Base-by-base conservation (phyloP, 2,797 vertebrate species). In the Hemitrygon akajei region DNA sequence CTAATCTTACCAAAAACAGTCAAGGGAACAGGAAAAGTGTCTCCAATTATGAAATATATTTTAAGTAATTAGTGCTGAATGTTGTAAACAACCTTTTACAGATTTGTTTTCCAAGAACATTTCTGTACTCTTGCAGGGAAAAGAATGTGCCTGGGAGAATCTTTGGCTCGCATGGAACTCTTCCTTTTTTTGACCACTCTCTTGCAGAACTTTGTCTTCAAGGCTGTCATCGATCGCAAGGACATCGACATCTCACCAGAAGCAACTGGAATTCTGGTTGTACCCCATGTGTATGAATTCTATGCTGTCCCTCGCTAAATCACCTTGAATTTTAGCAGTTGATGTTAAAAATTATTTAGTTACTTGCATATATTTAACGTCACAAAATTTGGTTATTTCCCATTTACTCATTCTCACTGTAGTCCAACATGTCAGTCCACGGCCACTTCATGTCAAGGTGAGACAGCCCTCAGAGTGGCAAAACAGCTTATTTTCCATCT, bases 171-270 rank as follows among this genome's bases (percentile, higher is more conserved):
- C n/a, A 94, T 94, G 71, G 95, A 95, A 91, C 80, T 95, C 86
- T 96, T 96, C 73, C 89, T 95, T n/a, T 93, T 95, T 93, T 94
- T 95, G 93, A 94, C 94, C 7, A 94, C 94, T 20, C 94, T 96
- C 12, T 94, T 95, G 20, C 95, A 95, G 94, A 94, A 37, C 73
- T 95, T 95, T 93, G 95, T 94, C 93, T 95, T 96, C 56, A 95
- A 60, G 16, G 94, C 94, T 63, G 94, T 81, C 10, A 63, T 79
- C 75, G 94, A 95, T 1, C 94, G 75, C 5, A 94, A 95, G 30
- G 94, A 95, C 60, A 93, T 95, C 1, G 93, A 95, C 27, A 94
- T 66, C 86, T 94, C 71, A 66, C 94, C 95, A 20, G 1, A 0
- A 4, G 93, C 94, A 71, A 81, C 94, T 0, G 95, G 95, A 0